Evolutionary conservation across 2,797 vertebrate genomes (phyloP), one percentile per base, ranked within the genome.

Genomic region (Jordanella pulchra): DNA sequence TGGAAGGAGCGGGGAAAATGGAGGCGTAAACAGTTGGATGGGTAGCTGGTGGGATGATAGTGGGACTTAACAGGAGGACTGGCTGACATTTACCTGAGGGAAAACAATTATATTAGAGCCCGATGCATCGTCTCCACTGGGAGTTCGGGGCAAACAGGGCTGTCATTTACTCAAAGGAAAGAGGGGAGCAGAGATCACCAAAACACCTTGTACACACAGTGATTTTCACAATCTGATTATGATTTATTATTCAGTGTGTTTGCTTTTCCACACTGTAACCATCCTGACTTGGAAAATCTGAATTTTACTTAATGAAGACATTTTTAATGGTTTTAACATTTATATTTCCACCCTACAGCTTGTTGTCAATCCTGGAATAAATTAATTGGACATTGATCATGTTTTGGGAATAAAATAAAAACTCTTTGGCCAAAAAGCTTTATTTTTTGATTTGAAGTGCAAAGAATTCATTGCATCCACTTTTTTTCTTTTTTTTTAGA

Each of bases 41-140:
- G 69, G 64, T 72, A 55, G 78, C 28, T 78, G 39, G 84, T 82
- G 81, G 80, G 85, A 89, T 86, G 74, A 83, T 77, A 64, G 75
- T 75, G 81, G 70, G 76, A 85, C 74, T 86, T 88, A 82, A 39
- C 42, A 60, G 73, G 78, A 84, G 80, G 85, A 86, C 77, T 84
- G 84, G 88, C 85, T 94, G 93, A 94, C 93, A 95, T 95, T 95
- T 93, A 94, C 91, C 92, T 91, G 86, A 79, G 92, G 90, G 91
- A 85, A 83, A 88, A 84, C 79, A 89, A 89, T 89, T 80, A 88
- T 91, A 92, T 92, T 85, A 90, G 73, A 13, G 79, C 76, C 85
- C 82, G 83, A 81, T 90, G 78, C 82, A 87, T 54, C 67, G 11
- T 72, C 70, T 82, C 89, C 78, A 67, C 15, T 25, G 84, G 84